Conservation (phyloP, 2,113 vertebrate genomes). For the Zonotrichia leucophrys region DNA sequence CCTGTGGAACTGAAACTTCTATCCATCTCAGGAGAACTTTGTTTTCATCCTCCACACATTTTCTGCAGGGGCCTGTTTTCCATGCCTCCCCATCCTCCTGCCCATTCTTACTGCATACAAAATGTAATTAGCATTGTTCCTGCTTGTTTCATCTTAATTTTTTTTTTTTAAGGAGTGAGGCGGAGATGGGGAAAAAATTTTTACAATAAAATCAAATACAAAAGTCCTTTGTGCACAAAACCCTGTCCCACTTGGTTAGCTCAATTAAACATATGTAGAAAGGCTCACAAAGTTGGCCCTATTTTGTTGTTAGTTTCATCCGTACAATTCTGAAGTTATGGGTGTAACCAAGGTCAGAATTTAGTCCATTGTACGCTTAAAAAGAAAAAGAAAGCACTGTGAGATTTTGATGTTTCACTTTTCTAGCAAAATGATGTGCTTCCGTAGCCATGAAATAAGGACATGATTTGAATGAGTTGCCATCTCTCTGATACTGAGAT, state of each 20-base stretch:
- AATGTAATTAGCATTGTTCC: constrained; percentile 65
- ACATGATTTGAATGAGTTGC: constrained; percentile 8
- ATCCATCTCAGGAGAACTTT: constrained; percentile 66
- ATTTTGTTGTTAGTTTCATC: constrained; percentile 1
- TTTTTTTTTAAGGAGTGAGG: not conserved
- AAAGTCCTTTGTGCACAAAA: constrained; percentile 33
- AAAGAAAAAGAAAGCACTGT: not conserved
- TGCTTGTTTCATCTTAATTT: not conserved
- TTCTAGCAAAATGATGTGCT: not conserved
- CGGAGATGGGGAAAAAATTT: not conserved
- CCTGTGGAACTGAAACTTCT: constrained; percentile 61
- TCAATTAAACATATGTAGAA: constrained; percentile 14
- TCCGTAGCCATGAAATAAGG: not conserved
- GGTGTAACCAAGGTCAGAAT: constrained; percentile 20
- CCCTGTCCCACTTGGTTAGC: not conserved
- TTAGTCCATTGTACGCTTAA: not conserved
- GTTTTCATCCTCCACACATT: constrained; percentile 34
- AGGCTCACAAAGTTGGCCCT: not conserved
- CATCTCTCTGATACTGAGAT: not conserved
- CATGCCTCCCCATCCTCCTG: constrained; percentile 59
- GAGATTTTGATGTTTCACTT: not conserved
- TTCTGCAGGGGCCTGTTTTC: constrained; percentile 48
- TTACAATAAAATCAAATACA: constrained; percentile 38
- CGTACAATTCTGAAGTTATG: not conserved
- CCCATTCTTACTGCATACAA: constrained; percentile 51